Evolutionary conservation across 23 tunicate genomes (phyloP), one percentile per base, ranked within the genome.

Genomic region (Trididemnum clinides): DNA sequence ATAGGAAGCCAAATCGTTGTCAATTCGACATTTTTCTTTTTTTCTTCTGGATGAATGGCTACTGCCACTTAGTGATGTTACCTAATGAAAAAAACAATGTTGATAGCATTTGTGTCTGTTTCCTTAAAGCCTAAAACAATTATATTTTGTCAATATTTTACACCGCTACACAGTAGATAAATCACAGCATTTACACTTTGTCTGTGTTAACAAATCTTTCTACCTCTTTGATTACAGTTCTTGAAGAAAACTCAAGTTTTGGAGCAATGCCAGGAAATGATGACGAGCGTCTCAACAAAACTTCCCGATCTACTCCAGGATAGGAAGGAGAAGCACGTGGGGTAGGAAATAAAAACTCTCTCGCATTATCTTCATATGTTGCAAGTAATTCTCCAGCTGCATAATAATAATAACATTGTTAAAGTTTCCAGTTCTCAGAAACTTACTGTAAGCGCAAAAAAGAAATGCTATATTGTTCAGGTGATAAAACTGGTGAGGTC

Each of bases 331-430:
- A 87, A 0, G 84, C 79, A 19, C 88, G 80, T 12, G 99, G 99
- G 23, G 99, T 96, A n/a, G 99, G 99, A 65, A 96, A 96, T 58
- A 96, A 81, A 84, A 96, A 96, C 28, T 96, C 99, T 28, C 99
- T 88, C 1, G 97, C 93, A 84, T 87, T 96, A 51, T 88, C 99
- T 57, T 83, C 93, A 50, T 86, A 96, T 0, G 87, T 83, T 2
- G 97, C 99, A 1, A 96, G 88, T 21, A 90, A 70, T 65, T 96
- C 96, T 29, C 96, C 99, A 49, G 82, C 99, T 92, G 1, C 0
- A 57, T n/a, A n/a, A n/a, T n/a, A n/a, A n/a, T n/a, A n/a, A n/a
- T n/a, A n/a, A n/a, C n/a, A n/a, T n/a, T n/a, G n/a, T n/a, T n/a
- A n/a, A n/a, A n/a, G n/a, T n/a, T n/a, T n/a, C n/a, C n/a, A n/a